phyloP scores from a whole-genome alignment of 2,888 invertebrate genomes.

The Meteorus colon region DNA sequence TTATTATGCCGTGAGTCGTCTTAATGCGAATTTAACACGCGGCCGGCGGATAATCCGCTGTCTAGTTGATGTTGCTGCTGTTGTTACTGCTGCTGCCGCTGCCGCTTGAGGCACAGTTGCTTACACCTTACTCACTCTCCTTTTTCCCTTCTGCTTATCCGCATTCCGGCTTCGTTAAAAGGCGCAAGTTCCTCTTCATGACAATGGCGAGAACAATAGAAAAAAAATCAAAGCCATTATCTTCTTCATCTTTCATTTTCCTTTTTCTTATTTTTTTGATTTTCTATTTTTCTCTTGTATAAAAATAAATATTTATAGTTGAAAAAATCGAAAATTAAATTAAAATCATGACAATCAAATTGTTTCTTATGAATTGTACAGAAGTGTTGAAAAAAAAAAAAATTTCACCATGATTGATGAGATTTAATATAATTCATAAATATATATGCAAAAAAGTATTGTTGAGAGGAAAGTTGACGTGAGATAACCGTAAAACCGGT shows the following conservation, averaged over 20 bases:
- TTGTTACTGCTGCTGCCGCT: background rate
- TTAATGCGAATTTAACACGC: constrained; percentile 56
- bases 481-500: constrained; percentile 51
- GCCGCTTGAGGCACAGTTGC: background rate
- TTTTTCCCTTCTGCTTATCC: constrained; percentile 39
- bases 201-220: background rate
- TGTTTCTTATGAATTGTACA: background rate
- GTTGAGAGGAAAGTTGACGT: background rate
- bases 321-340: background rate
- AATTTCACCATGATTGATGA: constrained; percentile 6
- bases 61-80: constrained; percentile 37
- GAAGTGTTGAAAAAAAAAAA: background rate
- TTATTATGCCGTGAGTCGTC: constrained; percentile 55
- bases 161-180: constrained; percentile 48
- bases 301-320: background rate
- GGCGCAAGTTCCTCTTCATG: background rate
- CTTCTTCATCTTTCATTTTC: background rate
- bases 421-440: background rate
- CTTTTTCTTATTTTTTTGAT: background rate
- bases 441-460: background rate
- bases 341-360: too few relatives aligned
- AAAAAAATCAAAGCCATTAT: background rate
- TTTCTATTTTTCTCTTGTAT: background rate
- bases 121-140: background rate
- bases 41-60: constrained; percentile 52